Base-by-base conservation (phyloP, 30 jellyfish, hydroid and myxozoan genomes). In the Morbakka virulenta region DNA sequence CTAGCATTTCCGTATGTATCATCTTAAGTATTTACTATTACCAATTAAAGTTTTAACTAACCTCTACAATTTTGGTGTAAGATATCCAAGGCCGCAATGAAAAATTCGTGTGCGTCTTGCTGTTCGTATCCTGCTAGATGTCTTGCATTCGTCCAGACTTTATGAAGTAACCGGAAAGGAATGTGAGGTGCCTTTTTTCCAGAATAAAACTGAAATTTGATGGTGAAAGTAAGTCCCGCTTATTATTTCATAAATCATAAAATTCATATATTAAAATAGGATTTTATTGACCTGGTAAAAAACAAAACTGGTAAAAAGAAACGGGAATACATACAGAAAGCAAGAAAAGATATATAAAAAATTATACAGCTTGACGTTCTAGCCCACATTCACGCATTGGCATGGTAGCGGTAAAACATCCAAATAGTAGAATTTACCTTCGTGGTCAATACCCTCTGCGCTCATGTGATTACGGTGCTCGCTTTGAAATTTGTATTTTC, bases 71-170 rank as follows among this genome's bases (percentile, higher is more conserved):
- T 95, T 77, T 88, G 95, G 52, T 89, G 97, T 11, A 89, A 92
- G 25, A 89, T 88, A 50, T 89, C 97, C 25, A 89, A 72, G 9
- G 97, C 95, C 14, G 97, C 95, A 50, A 89, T 89, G 83, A 89
- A 89, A 34, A 89, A 89, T 62, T 89, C 97, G 74, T 89, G 97
- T 1, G 97, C 97, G 76, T 89, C 97, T 71, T 89, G 97, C 57
- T 89, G 97, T 35, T 89, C 97, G 35, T 89, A 89, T 6, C 97
- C 97, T 4, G 97, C 97, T 76, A 89, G 76, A 51, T 89, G 97
- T 49, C 90, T 82, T 31, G 97, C 97, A 63, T 89, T 89, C 36
- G 97, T 89, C 97, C 97, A 89, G 24, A 89, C 97, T 82, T 89
- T 89, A 69, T 89, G 90, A 22, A 89, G 88, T 57, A 89, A 35